A percentile compares a stretch with the other conserved stretches of the same genome.
These are phyloP conservation scores for Eufriesea mexicana DNA, from an alignment of 1,140 invertebrate species.

Conservation along the genomic window DNA sequence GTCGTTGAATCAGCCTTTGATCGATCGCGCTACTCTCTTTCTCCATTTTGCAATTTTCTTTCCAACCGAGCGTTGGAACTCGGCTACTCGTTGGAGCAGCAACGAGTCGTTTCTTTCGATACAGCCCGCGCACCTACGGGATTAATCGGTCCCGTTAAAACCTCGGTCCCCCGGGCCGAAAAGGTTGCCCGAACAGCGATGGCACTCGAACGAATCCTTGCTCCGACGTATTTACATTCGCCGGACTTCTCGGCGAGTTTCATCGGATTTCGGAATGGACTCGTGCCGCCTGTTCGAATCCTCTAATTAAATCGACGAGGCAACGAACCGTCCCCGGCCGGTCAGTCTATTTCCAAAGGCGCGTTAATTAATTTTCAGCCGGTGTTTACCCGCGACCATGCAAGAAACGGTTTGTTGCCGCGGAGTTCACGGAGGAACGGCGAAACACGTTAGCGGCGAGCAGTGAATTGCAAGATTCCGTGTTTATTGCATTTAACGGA, in stretches of 20 bases:
- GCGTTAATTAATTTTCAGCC: slow-evolving; percentile 49
- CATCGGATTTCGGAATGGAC: slow-evolving; percentile 16
- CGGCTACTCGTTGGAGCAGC: too few species aligned
- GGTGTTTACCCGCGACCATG: slow-evolving; percentile 52
- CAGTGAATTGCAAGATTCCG: slow-evolving; percentile 73
- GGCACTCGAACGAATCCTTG: slow-evolving; percentile 1
- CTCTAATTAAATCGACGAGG: slow-evolving; percentile 41
- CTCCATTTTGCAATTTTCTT: too few species aligned
- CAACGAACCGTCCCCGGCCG: slow-evolving; percentile 8
- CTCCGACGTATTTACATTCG: slow-evolving; percentile 13
- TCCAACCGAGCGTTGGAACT: too few species aligned
- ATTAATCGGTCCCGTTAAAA: too few species aligned
- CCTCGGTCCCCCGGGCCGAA: background rate
- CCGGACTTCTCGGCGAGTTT: background rate
- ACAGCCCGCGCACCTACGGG: too few species aligned
- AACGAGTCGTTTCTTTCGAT: too few species aligned
- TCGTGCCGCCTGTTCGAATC: background rate
- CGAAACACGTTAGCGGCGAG: slow-evolving; percentile 55
- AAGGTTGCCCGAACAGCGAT: background rate
- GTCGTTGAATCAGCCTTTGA: background rate
- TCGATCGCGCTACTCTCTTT: background rate
- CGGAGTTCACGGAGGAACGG: slow-evolving; percentile 40
- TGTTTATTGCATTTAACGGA: slow-evolving; percentile 76
- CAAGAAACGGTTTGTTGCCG: slow-evolving; percentile 53
- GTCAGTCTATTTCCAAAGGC: slow-evolving; percentile 26